Evolutionary conservation across 2,888 invertebrate genomes (phyloP).

Genomic region (Hypolimnas misippus): DNA sequence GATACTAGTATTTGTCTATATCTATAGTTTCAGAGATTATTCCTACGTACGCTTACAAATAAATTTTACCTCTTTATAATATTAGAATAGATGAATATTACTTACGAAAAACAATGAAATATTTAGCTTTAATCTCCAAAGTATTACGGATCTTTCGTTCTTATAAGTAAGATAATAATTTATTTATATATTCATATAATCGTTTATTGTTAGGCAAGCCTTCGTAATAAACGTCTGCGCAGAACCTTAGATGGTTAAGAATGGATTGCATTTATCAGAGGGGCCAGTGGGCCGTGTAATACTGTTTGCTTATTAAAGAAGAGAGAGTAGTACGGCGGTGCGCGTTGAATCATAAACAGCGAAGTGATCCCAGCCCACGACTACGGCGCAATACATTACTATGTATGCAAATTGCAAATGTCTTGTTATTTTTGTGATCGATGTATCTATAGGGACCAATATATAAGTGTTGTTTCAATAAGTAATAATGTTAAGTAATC

Average conservation of each 20-base stretch:
- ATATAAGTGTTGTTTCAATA: slow-evolving; percentile 2
- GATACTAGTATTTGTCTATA: no score
- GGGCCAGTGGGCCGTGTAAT: slow-evolving; percentile 33
- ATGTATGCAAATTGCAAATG: slow-evolving; percentile 31
- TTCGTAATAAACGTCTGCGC: not conserved
- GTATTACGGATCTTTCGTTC: no score
- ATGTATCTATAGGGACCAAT: not conserved
- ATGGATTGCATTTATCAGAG: slow-evolving; percentile 21
- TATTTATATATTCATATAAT: not conserved
- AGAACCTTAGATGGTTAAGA: slow-evolving; percentile 9
- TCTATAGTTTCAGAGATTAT: no score
- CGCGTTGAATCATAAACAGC: slow-evolving; percentile 50
- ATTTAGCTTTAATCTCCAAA: no score
- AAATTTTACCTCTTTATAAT: no score
- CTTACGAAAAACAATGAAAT: no score
- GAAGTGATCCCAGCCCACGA: slow-evolving; percentile 32
- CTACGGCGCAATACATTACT: slow-evolving; percentile 22
- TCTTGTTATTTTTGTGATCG: slow-evolving; percentile 4
- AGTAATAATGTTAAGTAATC: no score
- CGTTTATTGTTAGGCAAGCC: not conserved
- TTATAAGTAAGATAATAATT: no score
- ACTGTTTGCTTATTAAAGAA: slow-evolving; percentile 67
- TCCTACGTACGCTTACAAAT: no score
- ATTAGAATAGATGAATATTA: no score
- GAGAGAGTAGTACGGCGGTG: slow-evolving; percentile 58